phyloP scores from a whole-genome alignment of 2,797 vertebrate genomes.

The Strix occidentalis region DNA sequence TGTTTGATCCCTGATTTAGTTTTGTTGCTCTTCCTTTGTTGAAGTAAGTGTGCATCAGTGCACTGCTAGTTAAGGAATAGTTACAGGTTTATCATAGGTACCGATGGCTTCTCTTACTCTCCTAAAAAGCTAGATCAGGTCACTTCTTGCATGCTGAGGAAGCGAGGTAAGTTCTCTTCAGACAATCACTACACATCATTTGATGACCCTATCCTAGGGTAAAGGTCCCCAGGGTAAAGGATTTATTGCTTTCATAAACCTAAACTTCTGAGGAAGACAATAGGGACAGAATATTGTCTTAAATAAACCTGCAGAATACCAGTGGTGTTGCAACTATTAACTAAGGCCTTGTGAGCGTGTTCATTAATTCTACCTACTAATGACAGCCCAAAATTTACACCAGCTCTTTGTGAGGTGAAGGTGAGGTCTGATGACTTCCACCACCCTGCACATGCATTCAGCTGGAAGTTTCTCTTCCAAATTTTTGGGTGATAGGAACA shows the following conservation, averaged over 20 bases:
- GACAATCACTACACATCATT: neutral
- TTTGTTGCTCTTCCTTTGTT: neutral
- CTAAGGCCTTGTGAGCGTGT: neutral
- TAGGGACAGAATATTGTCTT: neutral
- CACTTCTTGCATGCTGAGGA: neutral
- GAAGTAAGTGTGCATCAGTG: neutral
- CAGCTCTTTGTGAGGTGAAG: neutral
- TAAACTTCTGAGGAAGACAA: neutral
- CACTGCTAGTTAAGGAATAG: neutral
- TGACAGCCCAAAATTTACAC: neutral
- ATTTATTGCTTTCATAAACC: neutral
- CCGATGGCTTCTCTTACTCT: neutral
- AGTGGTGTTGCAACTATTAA: neutral
- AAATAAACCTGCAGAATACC: neutral
- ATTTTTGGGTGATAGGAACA: neutral
- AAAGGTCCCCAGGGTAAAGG: neutral
- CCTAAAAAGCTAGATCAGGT: neutral
- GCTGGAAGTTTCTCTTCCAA: neutral
- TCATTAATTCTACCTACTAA: neutral
- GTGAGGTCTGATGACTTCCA: neutral
- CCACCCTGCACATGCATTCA: neutral
- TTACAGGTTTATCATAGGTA: neutral
- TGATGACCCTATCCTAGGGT: neutral
- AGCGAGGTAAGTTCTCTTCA: neutral
- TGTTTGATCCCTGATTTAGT: neutral